A percentile compares a stretch with the other conserved stretches of the same genome.
phyloP scores from a whole-genome alignment of 2,888 invertebrate species.

The Chrysodeixis includens region DNA sequence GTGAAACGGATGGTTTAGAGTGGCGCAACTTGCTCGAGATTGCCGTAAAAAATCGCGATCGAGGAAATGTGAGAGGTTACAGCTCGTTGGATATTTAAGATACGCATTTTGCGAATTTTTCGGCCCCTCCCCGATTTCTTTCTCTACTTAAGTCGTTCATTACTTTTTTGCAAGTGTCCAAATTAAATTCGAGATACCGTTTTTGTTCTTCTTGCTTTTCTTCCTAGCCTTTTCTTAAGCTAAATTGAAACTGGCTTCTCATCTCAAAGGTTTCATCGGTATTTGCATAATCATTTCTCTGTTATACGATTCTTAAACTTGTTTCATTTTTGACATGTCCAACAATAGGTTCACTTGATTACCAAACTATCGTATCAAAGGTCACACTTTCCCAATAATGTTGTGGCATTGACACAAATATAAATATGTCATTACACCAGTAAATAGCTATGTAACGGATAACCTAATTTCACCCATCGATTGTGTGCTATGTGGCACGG shows the following conservation, averaged over 20 bases:
- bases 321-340: neutral
- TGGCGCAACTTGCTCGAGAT: conserved; percentile 79
- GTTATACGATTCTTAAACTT: too few relatives aligned
- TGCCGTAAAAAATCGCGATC: conserved; percentile 79
- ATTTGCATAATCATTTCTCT: too few relatives aligned
- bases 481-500: conserved; percentile 67
- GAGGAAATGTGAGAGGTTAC: conserved; percentile 76
- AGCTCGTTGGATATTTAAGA: conserved; percentile 34
- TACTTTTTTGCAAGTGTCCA: neutral
- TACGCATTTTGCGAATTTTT: conserved; percentile 52
- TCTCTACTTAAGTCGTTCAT: conserved; percentile 6
- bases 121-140: conserved; percentile 26
- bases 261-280: neutral
- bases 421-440: conserved; percentile 31
- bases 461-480: conserved; percentile 73
- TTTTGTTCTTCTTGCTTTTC: neutral
- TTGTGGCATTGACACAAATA: conserved; percentile 26
- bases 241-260: neutral
- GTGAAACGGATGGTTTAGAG: conserved; percentile 84
- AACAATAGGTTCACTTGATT: neutral
- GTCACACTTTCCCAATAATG: conserved; percentile 12
- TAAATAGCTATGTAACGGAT: conserved; percentile 51
- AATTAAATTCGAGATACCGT: neutral
- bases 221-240: neutral
- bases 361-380: conserved; percentile 9